Evolutionary conservation across 2,113 vertebrate genomes (phyloP).

Genomic region (Nothoprocta pentlandii): DNA sequence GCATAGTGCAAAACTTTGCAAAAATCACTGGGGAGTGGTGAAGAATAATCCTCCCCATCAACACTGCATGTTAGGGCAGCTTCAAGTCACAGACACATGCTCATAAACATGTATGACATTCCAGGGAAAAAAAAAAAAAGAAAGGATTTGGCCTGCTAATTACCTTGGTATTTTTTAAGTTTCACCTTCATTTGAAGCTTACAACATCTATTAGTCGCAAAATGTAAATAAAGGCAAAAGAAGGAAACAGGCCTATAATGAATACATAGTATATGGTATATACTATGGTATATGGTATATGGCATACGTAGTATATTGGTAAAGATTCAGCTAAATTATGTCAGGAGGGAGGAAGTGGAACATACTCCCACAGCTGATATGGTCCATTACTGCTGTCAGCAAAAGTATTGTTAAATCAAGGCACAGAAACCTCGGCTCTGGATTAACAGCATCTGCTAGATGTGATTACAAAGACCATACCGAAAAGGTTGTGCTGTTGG

Average conservation of each 20-base stretch:
- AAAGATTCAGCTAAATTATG: neutral
- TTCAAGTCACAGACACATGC: neutral
- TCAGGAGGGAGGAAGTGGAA: neutral
- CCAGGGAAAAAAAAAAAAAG: neutral
- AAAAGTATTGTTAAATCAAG: neutral
- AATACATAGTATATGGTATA: neutral
- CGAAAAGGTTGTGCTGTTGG: neutral
- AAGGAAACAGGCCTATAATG: neutral
- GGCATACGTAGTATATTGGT: neutral
- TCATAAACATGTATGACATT: neutral
- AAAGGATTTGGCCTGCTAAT: neutral
- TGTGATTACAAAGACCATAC: neutral
- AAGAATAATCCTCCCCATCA: neutral
- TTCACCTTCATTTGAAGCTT: neutral
- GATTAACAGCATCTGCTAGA: neutral
- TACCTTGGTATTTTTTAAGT: neutral
- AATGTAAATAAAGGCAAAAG: neutral
- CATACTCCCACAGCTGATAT: neutral
- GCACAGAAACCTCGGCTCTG: neutral
- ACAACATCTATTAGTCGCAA: neutral
- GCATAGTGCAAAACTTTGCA: neutral
- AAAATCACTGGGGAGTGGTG: neutral
- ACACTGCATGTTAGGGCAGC: neutral
- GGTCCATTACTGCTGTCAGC: conserved; percentile 11
- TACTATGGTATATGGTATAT: too few relatives aligned